A percentile compares a stretch with the other conserved stretches of the same genome.
Conservation (phyloP, 2,113 vertebrate species). For the Colinus virginianus region DNA sequence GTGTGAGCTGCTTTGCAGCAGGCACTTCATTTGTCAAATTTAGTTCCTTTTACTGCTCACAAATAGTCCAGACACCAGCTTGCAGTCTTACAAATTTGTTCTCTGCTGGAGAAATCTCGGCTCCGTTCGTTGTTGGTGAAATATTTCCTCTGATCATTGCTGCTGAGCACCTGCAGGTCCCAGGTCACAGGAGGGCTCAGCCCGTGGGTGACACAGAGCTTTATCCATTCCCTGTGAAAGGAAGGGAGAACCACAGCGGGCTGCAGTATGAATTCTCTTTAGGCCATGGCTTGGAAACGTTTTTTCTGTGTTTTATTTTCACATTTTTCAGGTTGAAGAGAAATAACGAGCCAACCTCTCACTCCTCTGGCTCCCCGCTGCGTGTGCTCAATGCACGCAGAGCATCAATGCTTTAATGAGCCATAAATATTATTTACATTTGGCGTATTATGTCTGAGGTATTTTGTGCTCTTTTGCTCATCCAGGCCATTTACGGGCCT, state of each 20-base stretch:
- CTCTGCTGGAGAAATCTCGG: conserved; percentile 47
- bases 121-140: background rate
- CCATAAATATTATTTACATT: conserved; percentile 28
- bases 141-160: conserved; percentile 29
- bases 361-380: background rate
- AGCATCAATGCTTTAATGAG: background rate
- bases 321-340: background rate
- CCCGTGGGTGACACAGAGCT: background rate
- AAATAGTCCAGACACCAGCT: conserved; percentile 21
- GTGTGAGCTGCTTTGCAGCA: background rate
- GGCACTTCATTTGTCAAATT: conserved; percentile 18
- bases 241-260: fast-evolving
- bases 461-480: conserved; percentile 33
- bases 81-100: conserved; percentile 28
- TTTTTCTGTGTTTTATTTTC: background rate
- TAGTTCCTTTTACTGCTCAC: conserved; percentile 33
- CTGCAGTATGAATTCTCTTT: background rate
- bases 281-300: background rate
- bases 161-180: background rate
- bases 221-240: background rate
- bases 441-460: conserved; percentile 30
- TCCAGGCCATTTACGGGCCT: background rate
- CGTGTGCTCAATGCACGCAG: background rate
- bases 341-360: fast-evolving
- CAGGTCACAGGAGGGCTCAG: background rate